phyloP scores from a whole-genome alignment of 2,113 vertebrate species.

The Ptyas mucosa region DNA sequence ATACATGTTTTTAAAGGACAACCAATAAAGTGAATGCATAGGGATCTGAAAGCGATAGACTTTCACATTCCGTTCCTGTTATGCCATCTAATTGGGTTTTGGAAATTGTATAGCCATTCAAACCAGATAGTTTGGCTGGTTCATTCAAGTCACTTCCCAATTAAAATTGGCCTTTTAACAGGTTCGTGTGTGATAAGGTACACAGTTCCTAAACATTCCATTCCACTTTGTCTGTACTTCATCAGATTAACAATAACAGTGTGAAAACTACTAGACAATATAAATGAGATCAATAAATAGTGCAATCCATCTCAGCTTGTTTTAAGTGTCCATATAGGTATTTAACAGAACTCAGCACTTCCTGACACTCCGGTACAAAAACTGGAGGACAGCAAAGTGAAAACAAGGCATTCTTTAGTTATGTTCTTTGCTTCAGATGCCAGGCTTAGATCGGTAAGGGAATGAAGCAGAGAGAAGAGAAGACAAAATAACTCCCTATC shows the following conservation, averaged over 20 bases:
- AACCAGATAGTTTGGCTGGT: neutral
- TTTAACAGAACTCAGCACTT: conserved; percentile 17
- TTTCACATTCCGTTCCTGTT: conserved; percentile 32
- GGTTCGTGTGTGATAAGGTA: conserved; percentile 2
- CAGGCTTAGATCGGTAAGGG: neutral
- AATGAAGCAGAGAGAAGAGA: neutral
- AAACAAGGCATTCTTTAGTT: neutral
- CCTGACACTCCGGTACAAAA: conserved; percentile 15
- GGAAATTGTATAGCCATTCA: conserved; percentile 17
- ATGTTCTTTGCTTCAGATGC: neutral
- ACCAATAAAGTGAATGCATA: conserved; percentile 28
- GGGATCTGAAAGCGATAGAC: conserved; percentile 47
- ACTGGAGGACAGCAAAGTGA: neutral
- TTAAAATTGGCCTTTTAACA: conserved; percentile 13
- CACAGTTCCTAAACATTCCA: conserved; percentile 21
- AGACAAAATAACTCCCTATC: neutral
- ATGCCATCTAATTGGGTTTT: conserved; percentile 19
- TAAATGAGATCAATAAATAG: conserved; percentile 45
- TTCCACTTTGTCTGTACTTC: conserved; percentile 43
- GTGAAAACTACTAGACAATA: conserved; percentile 45
- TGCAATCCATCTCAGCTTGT: conserved; percentile 26
- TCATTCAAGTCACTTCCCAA: conserved; percentile 9
- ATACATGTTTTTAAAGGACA: conserved; percentile 58
- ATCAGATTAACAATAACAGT: conserved; percentile 48
- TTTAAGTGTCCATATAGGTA: conserved; percentile 31